Evolutionary conservation across 2,113 vertebrate species (phyloP).

Genomic region (Ageneiosus marmoratus): DNA sequence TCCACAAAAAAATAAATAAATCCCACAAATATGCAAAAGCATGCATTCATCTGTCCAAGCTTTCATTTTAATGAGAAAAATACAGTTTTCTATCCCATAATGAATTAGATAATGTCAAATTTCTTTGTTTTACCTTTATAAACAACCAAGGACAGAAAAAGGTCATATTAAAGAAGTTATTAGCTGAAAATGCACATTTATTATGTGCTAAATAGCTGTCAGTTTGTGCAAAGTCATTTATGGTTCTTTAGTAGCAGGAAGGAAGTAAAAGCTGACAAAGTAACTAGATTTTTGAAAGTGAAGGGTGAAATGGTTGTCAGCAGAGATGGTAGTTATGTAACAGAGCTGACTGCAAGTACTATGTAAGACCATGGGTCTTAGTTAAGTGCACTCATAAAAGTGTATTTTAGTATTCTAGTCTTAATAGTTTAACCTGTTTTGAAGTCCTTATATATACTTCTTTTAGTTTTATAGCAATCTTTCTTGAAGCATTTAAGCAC

Average conservation of each 20-base stretch:
- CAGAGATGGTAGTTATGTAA: conserved; percentile 50
- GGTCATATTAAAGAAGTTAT: conserved; percentile 31
- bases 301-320: conserved; percentile 54
- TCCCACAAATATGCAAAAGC: conserved; percentile 32
- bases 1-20: no score
- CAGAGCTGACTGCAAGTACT: conserved; percentile 48
- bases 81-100: conserved; percentile 16
- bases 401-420: conserved; percentile 68
- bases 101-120: conserved; percentile 56
- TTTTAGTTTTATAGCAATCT: conserved; percentile 55
- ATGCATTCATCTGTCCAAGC: conserved; percentile 25
- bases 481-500: conserved; percentile 60
- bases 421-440: conserved; percentile 62
- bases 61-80: background rate
- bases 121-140: conserved; percentile 35
- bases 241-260: conserved; percentile 44
- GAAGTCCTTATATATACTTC: conserved; percentile 62
- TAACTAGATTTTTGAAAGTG: conserved; percentile 55
- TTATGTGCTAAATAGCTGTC: conserved; percentile 37
- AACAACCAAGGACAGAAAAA: conserved; percentile 17
- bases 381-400: conserved; percentile 69
- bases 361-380: conserved; percentile 63
- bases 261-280: conserved; percentile 44
- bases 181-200: conserved; percentile 42
- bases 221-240: conserved; percentile 41